Conservation (phyloP, 2,888 invertebrate genomes). For the Parasteatoda lunata region DNA sequence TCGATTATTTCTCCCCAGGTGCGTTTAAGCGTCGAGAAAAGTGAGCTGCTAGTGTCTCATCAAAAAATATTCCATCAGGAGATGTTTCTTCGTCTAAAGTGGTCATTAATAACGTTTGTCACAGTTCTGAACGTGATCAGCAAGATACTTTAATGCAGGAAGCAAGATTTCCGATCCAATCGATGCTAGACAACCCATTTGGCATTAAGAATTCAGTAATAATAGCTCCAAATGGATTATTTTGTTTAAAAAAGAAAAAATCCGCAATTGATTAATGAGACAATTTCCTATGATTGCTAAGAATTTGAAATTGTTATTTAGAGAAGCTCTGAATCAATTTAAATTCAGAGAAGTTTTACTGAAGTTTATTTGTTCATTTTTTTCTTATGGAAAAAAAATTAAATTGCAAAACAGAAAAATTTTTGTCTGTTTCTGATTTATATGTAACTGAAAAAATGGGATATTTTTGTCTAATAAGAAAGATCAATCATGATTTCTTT, state of each 20-base stretch:
- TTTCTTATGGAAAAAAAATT: no score
- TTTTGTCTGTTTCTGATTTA: no score
- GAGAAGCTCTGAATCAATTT: no score
- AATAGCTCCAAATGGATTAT: not conserved
- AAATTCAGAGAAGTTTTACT: no score
- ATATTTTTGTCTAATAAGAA: no score
- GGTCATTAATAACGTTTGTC: conserved; percentile 4
- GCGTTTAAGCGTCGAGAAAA: conserved; percentile 17
- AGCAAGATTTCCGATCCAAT: not conserved
- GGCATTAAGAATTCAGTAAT: not conserved
- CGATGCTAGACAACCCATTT: not conserved
- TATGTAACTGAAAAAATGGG: no score
- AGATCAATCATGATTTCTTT: no score
- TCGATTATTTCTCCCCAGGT: conserved; percentile 27
- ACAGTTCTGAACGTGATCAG: not conserved
- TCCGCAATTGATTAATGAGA: no score
- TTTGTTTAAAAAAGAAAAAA: not conserved
- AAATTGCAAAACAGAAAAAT: no score
- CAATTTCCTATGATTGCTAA: no score
- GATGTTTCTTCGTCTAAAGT: conserved; percentile 8
- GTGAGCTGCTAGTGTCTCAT: conserved; percentile 11
- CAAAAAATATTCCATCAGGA: conserved; percentile 35
- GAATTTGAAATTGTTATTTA: no score
- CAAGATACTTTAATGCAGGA: not conserved
- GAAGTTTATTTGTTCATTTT: no score